Evolutionary conservation across 2,113 vertebrate genomes (phyloP).

Genomic region (Sylvicapra grimmia): DNA sequence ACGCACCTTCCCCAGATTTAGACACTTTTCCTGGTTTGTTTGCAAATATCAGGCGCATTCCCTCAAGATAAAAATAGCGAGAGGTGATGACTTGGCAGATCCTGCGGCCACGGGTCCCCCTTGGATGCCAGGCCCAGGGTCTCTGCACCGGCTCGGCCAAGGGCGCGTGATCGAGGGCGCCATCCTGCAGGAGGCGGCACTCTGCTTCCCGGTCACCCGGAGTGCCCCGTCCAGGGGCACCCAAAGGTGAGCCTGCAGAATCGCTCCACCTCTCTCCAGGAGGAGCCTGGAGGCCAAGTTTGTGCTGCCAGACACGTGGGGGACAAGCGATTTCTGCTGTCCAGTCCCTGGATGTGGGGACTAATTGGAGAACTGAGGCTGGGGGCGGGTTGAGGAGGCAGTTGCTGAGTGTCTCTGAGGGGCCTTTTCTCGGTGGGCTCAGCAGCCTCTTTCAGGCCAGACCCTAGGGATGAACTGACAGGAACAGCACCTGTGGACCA

Average conservation of each 20-base stretch:
- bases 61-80: slow-evolving; percentile 77
- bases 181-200: slow-evolving; percentile 42
- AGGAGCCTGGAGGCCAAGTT: neutral
- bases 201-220: slow-evolving; percentile 45
- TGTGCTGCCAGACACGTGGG: neutral
- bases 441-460: neutral
- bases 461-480: neutral
- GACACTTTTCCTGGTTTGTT: slow-evolving; percentile 69
- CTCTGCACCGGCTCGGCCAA: slow-evolving; percentile 71
- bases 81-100: slow-evolving; percentile 72
- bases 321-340: neutral
- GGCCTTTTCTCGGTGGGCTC: neutral
- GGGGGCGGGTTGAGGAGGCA: neutral
- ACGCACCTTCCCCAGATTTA: slow-evolving; percentile 60
- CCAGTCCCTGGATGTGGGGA: neutral
- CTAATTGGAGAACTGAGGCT: neutral
- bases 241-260: slow-evolving; percentile 66
- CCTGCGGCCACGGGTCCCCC: slow-evolving; percentile 67
- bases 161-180: slow-evolving; percentile 64
- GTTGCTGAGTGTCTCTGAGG: accelerated
- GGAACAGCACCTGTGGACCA: neutral
- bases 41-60: slow-evolving; percentile 75
- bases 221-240: slow-evolving; percentile 53
- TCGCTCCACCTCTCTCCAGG: slow-evolving; percentile 41
- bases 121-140: slow-evolving; percentile 69